Evolutionary conservation across 1,140 invertebrate species (phyloP).

Genomic region (Ostrea denselamellosa): DNA sequence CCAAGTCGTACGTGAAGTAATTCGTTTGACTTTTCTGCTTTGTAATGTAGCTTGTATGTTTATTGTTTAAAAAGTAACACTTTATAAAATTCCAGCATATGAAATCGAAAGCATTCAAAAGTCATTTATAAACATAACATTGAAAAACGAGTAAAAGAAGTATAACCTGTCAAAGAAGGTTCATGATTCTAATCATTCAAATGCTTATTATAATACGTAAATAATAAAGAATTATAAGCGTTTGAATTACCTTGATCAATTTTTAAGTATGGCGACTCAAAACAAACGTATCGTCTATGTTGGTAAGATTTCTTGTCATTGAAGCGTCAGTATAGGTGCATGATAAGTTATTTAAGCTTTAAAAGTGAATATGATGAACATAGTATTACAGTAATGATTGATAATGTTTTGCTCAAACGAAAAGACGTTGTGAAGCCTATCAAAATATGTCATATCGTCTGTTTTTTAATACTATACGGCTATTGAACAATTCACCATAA

Average conservation of each 20-base stretch:
- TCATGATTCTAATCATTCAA: neutral
- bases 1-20: neutral
- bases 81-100: neutral
- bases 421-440: too few relatives aligned
- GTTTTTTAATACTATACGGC: too few relatives aligned
- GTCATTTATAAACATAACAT: neutral
- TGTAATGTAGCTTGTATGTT: neutral
- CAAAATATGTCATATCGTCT: too few relatives aligned
- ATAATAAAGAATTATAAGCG: neutral
- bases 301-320: conserved; percentile 64
- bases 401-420: too few relatives aligned
- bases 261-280: conserved; percentile 54
- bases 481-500: too few relatives aligned
- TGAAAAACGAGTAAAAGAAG: neutral
- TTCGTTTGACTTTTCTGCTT: neutral
- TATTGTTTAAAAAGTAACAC: too few relatives aligned
- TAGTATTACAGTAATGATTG: too few relatives aligned
- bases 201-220: neutral
- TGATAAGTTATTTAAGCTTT: too few relatives aligned
- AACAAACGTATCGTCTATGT: conserved; percentile 77
- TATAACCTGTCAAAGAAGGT: neutral
- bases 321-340: too few relatives aligned
- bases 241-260: neutral
- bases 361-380: too few relatives aligned
- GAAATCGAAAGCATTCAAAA: neutral